Evolutionary conservation across 2,888 invertebrate species (phyloP).

Genomic region (Melanotus villosus): DNA sequence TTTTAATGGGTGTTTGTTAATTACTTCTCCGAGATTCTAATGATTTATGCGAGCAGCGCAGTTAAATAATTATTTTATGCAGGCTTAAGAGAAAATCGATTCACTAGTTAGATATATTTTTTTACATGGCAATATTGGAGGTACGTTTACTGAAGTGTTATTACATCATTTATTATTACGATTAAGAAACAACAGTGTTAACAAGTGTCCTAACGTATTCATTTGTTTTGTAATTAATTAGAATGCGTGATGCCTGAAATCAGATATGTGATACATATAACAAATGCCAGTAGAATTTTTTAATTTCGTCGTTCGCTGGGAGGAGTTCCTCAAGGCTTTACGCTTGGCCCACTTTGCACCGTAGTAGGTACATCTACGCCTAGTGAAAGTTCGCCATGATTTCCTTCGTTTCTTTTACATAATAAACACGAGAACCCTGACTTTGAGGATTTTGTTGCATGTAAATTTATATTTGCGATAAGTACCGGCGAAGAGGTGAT

Average conservation of each 20-base stretch:
- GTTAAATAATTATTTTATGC: neutral
- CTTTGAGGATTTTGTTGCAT: too few relatives aligned
- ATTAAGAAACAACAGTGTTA: constrained; percentile 15
- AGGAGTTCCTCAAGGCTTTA: constrained; percentile 39
- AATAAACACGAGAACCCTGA: neutral
- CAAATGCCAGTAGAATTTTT: neutral
- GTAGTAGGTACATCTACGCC: constrained; percentile 9
- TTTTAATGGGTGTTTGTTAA: too few relatives aligned
- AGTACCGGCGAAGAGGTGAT: too few relatives aligned
- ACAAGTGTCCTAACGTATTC: constrained; percentile 18
- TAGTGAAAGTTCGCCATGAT: constrained; percentile 27
- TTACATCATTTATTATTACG: too few relatives aligned
- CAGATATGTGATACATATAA: constrained; percentile 15
- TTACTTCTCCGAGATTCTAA: too few relatives aligned
- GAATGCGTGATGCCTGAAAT: constrained; percentile 14
- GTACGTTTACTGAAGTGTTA: too few relatives aligned
- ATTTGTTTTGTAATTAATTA: constrained; percentile 24
- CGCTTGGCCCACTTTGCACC: constrained; percentile 33
- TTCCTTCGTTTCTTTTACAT: constrained; percentile 23
- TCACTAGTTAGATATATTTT: too few relatives aligned
- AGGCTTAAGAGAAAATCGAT: neutral
- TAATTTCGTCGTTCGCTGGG: constrained; percentile 13
- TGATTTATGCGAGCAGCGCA: neutral
- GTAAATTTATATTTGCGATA: too few relatives aligned
- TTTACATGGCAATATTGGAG: too few relatives aligned